Evolutionary conservation across 2,888 invertebrate species (phyloP), one percentile per base, ranked within the genome.

Genomic region (Cryptus armator): DNA sequence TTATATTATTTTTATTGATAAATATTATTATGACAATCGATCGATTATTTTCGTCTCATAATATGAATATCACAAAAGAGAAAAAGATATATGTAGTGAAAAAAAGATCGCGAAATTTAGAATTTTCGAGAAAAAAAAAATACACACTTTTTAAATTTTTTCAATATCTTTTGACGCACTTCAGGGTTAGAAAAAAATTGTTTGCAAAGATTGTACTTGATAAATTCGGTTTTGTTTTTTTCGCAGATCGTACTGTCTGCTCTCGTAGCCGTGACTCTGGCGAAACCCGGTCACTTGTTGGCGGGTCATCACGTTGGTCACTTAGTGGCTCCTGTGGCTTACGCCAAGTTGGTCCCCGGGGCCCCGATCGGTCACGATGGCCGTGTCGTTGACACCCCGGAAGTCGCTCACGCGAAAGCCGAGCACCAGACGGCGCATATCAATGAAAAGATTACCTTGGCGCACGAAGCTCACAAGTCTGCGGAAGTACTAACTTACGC

Each of bases 371-470:
- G 86, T 14, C 81, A 86, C 37, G 89, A 90, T 71, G 89, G 88
- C 10, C 88, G 90, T 32, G 87, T 91, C 3, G 87, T 87, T 29
- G 90, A 91, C 72, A 91, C 90, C 5, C 88, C 90, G 51, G 90
- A 91, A 83, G 90, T 91, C 1, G 88, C 88, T 0, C 83, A 87
- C 7, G 89, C 90, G 4, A 90, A 90, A 68, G 90, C 90, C 24
- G 88, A 89, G 2, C 92, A 92, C 84, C 87, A 89, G 4, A 89
- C 89, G 0, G 90, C 90, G 16, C 91, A 91, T 80, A 19, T 89
- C 59, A 88, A 89, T 81, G 91, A 90, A 71, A 81, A 84, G 66
- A 37, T 71, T 66, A 76, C 64, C 29, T 74, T 87, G 9, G 87
- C 79, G 24, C 76, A 85, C 29, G 84, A 87, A 66, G 81, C 85